Conservation (phyloP, 2,888 invertebrate species). For the Nomada fabriciana region DNA sequence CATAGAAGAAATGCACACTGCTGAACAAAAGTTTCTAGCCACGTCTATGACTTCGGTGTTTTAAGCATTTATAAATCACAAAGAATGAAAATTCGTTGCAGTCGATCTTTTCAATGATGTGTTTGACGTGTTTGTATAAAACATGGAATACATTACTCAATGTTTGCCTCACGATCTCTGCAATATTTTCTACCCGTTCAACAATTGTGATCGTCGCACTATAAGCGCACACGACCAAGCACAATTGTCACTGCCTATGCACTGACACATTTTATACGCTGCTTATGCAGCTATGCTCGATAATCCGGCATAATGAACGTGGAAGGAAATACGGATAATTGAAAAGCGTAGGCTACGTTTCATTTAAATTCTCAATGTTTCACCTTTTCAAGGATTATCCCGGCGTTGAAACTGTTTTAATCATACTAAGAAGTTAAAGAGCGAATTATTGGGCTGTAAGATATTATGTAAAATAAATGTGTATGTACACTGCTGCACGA, state of each 20-base stretch:
- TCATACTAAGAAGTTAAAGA: not conserved
- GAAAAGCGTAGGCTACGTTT: constrained; percentile 15
- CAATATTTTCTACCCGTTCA: not conserved
- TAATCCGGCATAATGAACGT: constrained; percentile 44
- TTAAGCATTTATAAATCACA: too few species aligned
- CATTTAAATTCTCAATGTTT: not conserved
- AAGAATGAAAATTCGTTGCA: not conserved
- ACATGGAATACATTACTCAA: constrained; percentile 24
- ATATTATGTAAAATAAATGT: too few species aligned
- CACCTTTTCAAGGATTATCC: not conserved
- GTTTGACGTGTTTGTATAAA: constrained; percentile 17
- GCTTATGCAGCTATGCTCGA: constrained; percentile 34
- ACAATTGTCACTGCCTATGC: constrained; percentile 18
- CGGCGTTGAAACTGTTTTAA: not conserved
- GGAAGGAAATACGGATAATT: constrained; percentile 40
- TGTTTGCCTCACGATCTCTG: constrained; percentile 1
- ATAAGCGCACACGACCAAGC: not conserved
- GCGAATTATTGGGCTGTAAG: too few species aligned
- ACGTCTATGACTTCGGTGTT: not conserved
- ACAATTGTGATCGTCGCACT: constrained; percentile 36
- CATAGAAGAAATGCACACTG: not conserved
- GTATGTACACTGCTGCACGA: too few species aligned
- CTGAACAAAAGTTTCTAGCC: constrained; percentile 23
- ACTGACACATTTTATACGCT: not conserved
- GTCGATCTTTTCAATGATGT: not conserved